A percentile compares a stretch with the other conserved stretches of the same genome.
These are phyloP conservation scores for Hemicordylus capensis DNA, from an alignment of 2,113 vertebrate genomes.

Conservation along the genomic window DNA sequence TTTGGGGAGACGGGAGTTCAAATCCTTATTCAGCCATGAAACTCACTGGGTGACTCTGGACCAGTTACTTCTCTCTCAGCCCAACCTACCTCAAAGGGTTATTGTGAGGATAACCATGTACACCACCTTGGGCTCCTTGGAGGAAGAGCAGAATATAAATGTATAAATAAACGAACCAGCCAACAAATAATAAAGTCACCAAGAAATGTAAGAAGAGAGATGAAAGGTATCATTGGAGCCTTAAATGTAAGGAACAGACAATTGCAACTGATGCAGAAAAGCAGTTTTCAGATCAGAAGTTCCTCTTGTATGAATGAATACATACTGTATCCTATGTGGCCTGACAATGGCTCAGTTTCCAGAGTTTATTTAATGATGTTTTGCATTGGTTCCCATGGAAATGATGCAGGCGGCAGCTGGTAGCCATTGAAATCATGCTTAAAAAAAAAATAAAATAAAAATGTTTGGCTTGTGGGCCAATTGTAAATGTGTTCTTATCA, in stretches of 20 bases:
- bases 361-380: conserved; percentile 24
- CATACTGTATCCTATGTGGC: conserved; percentile 22
- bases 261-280: background rate
- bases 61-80: too few relatives aligned
- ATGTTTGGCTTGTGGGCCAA: conserved; percentile 18
- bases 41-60: too few relatives aligned
- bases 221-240: background rate
- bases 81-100: too few relatives aligned
- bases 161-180: too few relatives aligned
- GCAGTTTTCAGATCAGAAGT: background rate
- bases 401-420: conserved; percentile 57
- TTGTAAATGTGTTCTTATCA: conserved; percentile 12
- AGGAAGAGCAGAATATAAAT: too few relatives aligned
- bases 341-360: conserved; percentile 18
- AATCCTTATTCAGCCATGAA: too few relatives aligned
- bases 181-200: background rate
- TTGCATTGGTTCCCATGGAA: conserved; percentile 72
- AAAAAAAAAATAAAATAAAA: conserved; percentile 20
- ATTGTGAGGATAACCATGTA: too few relatives aligned
- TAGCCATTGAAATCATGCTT: conserved; percentile 47
- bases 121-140: too few relatives aligned
- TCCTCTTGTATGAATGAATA: background rate
- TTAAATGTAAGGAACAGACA: background rate
- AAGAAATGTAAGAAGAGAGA: background rate
- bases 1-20: too few relatives aligned